Evolutionary conservation across 2,888 invertebrate genomes (phyloP), one percentile per base, ranked within the genome.

Genomic region (Eupelmus urozonus): DNA sequence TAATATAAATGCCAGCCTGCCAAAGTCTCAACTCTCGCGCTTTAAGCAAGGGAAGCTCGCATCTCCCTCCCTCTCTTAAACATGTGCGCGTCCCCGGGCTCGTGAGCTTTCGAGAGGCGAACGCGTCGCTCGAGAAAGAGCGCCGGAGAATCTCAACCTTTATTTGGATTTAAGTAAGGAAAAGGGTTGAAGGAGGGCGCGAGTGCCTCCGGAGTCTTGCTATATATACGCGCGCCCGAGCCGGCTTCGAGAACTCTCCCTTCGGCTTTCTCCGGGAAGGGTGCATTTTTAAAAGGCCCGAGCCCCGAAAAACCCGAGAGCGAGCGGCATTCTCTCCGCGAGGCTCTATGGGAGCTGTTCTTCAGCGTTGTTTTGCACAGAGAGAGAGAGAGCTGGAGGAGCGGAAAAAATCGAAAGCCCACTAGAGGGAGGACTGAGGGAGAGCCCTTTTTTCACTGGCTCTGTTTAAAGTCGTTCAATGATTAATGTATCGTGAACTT

Each of bases 131-230:
- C 69, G 80, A 76, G 71, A 75, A 81, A 81, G 79, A 80, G 83
- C 81, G 81, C 80, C 84, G 83, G 83, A 85, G 86, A 86, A 86
- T 85, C 86, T 86, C 87, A 85, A 88, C 85, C 87, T 88, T 88
- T 88, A 86, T 87, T 88, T 85, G 85, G 84, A 84, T 84, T 85
- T 84, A 83, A 86, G 80, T 85, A 85, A 85, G 85, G 85, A 88
- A 83, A 89, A 87, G 88, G 88, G 87, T 88, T 88, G 85, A 78
- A 77, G 80, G 72, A 72, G 77, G 74, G 77, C 63, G 16, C 67
- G 81, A 79, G 81, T 80, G 76, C 70, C 65, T 63, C 72, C 29
- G 18, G n/a, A 69, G 23, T 42, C 55, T 57, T 67, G 59, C 20
- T 53, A 20, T 27, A 18, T 29, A 34, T 34, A 29, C 23, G 23